Base-by-base conservation (phyloP, 1,140 invertebrate genomes). In the Nephotettix cincticeps region DNA sequence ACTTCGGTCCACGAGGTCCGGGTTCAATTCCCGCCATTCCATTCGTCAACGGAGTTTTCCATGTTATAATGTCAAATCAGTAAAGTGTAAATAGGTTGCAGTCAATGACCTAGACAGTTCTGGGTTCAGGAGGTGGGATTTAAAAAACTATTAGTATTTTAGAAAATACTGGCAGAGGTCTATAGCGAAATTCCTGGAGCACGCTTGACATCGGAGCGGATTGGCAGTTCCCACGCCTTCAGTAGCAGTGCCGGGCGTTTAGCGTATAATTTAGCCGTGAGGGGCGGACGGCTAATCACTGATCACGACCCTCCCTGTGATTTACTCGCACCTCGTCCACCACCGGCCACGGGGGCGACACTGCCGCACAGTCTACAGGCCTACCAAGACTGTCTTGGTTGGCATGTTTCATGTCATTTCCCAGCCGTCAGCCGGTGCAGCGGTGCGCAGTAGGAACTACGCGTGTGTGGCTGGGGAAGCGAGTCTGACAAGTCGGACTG, bases 381-480 rank as follows among this genome's bases (percentile, higher is more conserved):
- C n/a, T n/a, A n/a, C n/a, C n/a, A n/a, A n/a, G n/a, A n/a, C n/a
- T n/a, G n/a, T n/a, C n/a, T n/a, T n/a, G n/a, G n/a, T n/a, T n/a
- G n/a, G n/a, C n/a, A n/a, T n/a, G n/a, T n/a, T n/a, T n/a, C n/a
- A n/a, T n/a, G n/a, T n/a, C n/a, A n/a, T n/a, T n/a, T n/a, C n/a
- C n/a, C n/a, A n/a, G n/a, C n/a, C n/a, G n/a, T n/a, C n/a, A n/a
- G n/a, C n/a, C n/a, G n/a, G n/a, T n/a, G n/a, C n/a, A n/a, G n/a
- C n/a, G n/a, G n/a, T n/a, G n/a, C n/a, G n/a, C n/a, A n/a, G n/a
- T 54, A 54, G 47, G 47, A 54, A 54, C 47, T 54, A 54, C 47
- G 47, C 47, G 23, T 54, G 47, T 54, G 47, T 54, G 47, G 47
- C 47, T 21, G 6, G 29, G 36, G 28, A 13, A 30, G 25, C n/a